Evolutionary conservation across 1,140 invertebrate species (phyloP).

Genomic region (Carcinoscorpius rotundicauda): DNA sequence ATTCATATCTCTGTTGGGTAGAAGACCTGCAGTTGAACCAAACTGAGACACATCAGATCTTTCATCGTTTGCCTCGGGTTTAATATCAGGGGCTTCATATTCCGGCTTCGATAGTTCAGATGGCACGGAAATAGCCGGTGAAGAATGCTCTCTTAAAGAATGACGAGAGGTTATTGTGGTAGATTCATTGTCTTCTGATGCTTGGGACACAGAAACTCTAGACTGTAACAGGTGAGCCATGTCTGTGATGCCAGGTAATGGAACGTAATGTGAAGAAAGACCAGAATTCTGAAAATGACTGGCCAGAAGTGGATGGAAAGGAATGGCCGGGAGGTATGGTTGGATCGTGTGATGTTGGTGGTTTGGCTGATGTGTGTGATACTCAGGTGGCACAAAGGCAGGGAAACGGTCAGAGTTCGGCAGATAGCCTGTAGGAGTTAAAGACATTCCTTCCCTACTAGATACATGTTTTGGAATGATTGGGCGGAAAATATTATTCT

Average conservation of each 20-base stretch:
- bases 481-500: slow-evolving; percentile 20
- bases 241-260: slow-evolving; percentile 13
- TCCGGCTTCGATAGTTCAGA: too few species aligned
- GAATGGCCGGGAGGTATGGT: slow-evolving; percentile 7
- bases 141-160: too few species aligned
- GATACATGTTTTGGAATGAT: slow-evolving; percentile 21
- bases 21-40: not conserved
- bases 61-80: too few species aligned
- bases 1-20: slow-evolving; percentile 35
- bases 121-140: too few species aligned
- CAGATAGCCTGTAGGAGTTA: slow-evolving; percentile 6
- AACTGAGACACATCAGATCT: too few species aligned
- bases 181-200: too few species aligned
- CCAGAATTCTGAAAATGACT: not conserved
- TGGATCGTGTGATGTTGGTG: not conserved
- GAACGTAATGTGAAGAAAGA: slow-evolving; percentile 2
- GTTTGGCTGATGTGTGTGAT: too few species aligned
- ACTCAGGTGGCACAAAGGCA: too few species aligned
- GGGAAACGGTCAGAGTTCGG: slow-evolving; percentile 10
- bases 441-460: slow-evolving; percentile 9
- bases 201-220: not conserved
- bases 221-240: slow-evolving; percentile 19
- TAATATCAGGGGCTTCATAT: too few species aligned
- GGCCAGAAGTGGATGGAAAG: slow-evolving; percentile 15
- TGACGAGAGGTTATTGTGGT: too few species aligned